Base-by-base conservation (phyloP, 2,888 invertebrate species). In the Lithophane ornitopus region DNA sequence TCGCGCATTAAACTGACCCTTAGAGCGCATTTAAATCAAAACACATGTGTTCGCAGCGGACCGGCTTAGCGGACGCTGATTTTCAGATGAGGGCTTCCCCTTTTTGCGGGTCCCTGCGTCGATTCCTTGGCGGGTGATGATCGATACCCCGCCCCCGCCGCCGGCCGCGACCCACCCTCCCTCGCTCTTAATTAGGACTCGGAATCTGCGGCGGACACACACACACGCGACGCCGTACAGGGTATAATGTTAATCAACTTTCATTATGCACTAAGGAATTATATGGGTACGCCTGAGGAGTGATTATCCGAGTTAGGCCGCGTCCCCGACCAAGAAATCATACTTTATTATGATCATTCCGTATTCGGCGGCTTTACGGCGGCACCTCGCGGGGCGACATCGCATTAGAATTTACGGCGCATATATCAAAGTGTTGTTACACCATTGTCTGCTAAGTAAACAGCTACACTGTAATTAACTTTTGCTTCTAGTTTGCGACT, bases 161-260 rank as follows among this genome's bases (percentile, higher is more conserved):
- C 89, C 92, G 94, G 94, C 94, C 94, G 94, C 93, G 93, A 91
- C 93, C 94, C 94, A 91, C 94, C 92, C 93, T 96, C 97, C 97
- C 97, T 97, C 97, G 97, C 97, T 98, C 98, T 98, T 98, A 98
- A 98, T 98, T 98, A 98, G 98, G 97, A 98, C 97, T 97, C 97
- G 97, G 97, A 98, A 98, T 98, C 98, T 98, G 98, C 97, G 97
- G 97, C 97, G 97, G 98, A 98, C 98, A 97, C 97, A 97, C 97
- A 97, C 96, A 95, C 94, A 89, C 93, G 81, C 78, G 80, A 77
- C 85, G 85, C 61, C 86, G 88, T 91, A 90, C 89, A 89, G 91
- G 88, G 92, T 92, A 92, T 95, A 95, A 96, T 95, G 96, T 96
- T 96, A 96, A 96, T 96, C 96, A 96, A 96, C 96, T 96, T 96